Conservation (phyloP, 2,113 vertebrate genomes). For the Aphyosemion australe region DNA sequence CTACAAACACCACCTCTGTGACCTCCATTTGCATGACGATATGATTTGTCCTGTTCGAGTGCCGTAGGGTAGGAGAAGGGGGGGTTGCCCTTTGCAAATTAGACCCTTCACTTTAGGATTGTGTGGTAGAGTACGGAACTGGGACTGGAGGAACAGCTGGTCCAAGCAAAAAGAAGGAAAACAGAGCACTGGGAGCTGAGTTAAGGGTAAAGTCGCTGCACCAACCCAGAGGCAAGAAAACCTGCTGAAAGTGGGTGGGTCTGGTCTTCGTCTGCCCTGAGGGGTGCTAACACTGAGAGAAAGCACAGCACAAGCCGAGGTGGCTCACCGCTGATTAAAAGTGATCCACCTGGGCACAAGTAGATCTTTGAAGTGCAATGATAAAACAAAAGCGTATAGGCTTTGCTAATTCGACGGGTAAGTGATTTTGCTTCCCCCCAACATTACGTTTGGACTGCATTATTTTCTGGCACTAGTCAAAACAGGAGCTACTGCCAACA, state of each 20-base stretch:
- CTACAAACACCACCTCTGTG: conserved; percentile 49
- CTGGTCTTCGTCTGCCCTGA: conserved; percentile 41
- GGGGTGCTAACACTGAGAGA: conserved; percentile 42
- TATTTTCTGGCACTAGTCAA: conserved; percentile 55
- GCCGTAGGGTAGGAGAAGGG: not conserved
- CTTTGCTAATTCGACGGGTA: conserved; percentile 59
- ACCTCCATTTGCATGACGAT: conserved; percentile 62
- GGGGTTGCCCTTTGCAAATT: conserved; percentile 55
- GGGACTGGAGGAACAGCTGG: conserved; percentile 47
- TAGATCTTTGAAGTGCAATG: conserved; percentile 62
- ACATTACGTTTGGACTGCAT: conserved; percentile 52
- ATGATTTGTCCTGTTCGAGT: conserved; percentile 30
- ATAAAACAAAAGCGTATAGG: conserved; percentile 67
- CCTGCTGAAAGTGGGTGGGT: conserved; percentile 20
- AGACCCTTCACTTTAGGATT: not conserved
- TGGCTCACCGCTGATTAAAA: conserved; percentile 65
- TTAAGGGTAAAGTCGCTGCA: conserved; percentile 50
- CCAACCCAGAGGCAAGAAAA: conserved; percentile 49
- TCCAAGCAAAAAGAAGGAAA: conserved; percentile 8
- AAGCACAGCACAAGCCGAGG: conserved; percentile 53
- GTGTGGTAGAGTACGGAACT: not conserved
- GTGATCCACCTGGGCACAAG: conserved; percentile 66
- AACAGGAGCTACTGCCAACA: conserved; percentile 52
- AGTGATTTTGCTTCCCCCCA: conserved; percentile 62
- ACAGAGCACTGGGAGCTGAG: conserved; percentile 8